Conservation (phyloP, 2,888 invertebrate genomes). For the Protonemura montana region DNA sequence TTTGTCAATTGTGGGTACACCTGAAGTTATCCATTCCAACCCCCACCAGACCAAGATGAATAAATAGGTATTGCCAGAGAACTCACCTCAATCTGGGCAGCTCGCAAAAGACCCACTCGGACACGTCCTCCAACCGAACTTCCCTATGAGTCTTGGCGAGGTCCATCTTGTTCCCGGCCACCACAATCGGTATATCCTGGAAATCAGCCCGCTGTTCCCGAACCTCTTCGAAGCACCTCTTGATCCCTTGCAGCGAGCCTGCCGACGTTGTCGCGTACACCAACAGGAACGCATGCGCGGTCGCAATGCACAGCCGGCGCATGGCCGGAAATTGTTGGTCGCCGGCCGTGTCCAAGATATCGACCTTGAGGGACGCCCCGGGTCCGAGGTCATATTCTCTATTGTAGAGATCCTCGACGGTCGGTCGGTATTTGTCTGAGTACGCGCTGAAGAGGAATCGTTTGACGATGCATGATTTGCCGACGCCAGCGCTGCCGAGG, state of each 20-base stretch:
- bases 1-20: too few species aligned
- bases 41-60: too few species aligned
- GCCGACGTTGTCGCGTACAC: constrained; percentile 83
- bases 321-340: constrained; percentile 91
- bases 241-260: constrained; percentile 75
- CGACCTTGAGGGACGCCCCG: constrained; percentile 60
- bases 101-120: constrained; percentile 82
- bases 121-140: constrained; percentile 79
- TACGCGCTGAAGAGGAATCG: constrained; percentile 82
- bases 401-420: constrained; percentile 88
- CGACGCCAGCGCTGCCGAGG: constrained; percentile 82
- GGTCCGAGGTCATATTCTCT: constrained; percentile 79
- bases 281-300: constrained; percentile 86
- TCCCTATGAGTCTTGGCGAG: constrained; percentile 74
- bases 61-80: too few species aligned
- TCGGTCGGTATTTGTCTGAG: constrained; percentile 81
- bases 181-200: constrained; percentile 82
- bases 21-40: too few species aligned
- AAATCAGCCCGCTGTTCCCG: constrained; percentile 80
- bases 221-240: constrained; percentile 82
- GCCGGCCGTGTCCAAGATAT: constrained; percentile 83
- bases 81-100: constrained; percentile 73
- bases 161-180: constrained; percentile 87
- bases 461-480: constrained; percentile 85
- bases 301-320: constrained; percentile 85